phyloP scores from a whole-genome alignment of 2,113 vertebrate species.

The Varanus komodoensis region DNA sequence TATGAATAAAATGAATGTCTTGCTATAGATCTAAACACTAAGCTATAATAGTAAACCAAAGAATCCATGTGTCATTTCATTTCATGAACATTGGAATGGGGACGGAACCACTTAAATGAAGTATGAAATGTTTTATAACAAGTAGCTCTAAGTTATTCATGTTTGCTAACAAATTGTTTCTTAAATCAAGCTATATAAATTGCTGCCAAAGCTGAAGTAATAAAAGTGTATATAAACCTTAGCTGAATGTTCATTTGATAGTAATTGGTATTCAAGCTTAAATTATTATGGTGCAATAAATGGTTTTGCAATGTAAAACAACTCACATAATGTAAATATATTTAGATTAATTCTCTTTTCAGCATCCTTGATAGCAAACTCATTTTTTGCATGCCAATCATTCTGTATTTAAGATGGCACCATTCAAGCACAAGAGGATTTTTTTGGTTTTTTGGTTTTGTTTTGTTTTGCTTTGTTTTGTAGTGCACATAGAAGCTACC shows the following conservation, averaged over 20 bases:
- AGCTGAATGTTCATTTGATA: not conserved
- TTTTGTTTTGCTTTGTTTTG: too few relatives aligned
- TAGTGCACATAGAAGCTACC: too few relatives aligned
- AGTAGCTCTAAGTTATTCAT: not conserved
- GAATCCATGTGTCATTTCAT: not conserved
- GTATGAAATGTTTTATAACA: not conserved
- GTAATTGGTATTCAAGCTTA: not conserved
- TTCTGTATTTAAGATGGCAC: not conserved
- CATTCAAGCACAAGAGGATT: not conserved
- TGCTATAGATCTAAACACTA: not conserved
- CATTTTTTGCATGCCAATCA: not conserved
- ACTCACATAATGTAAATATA: not conserved
- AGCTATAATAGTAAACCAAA: not conserved
- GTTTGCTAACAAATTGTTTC: constrained; percentile 5
- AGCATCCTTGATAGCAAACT: not conserved
- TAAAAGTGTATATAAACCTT: not conserved
- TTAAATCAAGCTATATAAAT: not conserved
- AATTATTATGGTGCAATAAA: not conserved
- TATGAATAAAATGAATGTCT: not conserved
- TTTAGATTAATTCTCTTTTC: not conserved
- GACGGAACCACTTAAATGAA: not conserved
- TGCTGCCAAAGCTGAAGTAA: not conserved
- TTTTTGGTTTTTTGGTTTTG: too few relatives aligned
- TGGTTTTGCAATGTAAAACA: not conserved
- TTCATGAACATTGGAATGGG: not conserved